Conservation (phyloP, 2,888 invertebrate genomes). For the Sphaerophoria taeniata region DNA sequence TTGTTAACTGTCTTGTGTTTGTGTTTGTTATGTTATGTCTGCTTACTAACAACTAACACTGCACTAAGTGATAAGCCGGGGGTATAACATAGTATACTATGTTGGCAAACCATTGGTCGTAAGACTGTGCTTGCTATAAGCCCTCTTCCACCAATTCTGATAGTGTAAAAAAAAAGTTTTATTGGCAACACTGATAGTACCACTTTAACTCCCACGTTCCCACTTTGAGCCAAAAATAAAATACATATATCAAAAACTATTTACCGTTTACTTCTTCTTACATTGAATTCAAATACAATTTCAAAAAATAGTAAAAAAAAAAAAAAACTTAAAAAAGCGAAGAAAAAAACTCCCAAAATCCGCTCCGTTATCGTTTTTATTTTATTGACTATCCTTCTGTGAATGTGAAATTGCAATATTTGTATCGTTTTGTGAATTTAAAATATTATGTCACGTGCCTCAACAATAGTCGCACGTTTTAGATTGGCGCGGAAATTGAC, state of each 20-base stretch:
- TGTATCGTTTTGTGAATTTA: conserved; percentile 57
- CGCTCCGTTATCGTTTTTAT: conserved; percentile 25
- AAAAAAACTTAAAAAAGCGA: background rate
- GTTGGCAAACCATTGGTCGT: too few relatives aligned
- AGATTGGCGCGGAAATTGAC: conserved; percentile 72
- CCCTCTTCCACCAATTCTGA: too few relatives aligned
- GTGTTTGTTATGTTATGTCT: too few relatives aligned
- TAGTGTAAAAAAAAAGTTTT: too few relatives aligned
- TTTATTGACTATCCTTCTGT: conserved; percentile 33
- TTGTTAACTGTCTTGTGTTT: too few relatives aligned
- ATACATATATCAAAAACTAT: background rate
- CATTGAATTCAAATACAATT: background rate
- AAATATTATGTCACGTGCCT: conserved; percentile 68
- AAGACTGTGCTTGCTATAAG: too few relatives aligned
- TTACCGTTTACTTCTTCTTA: background rate
- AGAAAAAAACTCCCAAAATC: conserved; percentile 5
- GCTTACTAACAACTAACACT: too few relatives aligned
- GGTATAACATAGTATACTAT: too few relatives aligned
- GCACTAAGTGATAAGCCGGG: too few relatives aligned
- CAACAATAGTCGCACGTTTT: conserved; percentile 73
- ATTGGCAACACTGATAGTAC: background rate
- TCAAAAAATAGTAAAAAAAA: background rate
- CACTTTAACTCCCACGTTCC: background rate
- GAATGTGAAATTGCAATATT: conserved; percentile 62
- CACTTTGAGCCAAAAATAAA: too few relatives aligned